Percentiles rank a stretch among this genome's conserved stretches.
Evolutionary conservation across 2,888 invertebrate species (phyloP).

Genomic region (Drosophila sordidula): DNA sequence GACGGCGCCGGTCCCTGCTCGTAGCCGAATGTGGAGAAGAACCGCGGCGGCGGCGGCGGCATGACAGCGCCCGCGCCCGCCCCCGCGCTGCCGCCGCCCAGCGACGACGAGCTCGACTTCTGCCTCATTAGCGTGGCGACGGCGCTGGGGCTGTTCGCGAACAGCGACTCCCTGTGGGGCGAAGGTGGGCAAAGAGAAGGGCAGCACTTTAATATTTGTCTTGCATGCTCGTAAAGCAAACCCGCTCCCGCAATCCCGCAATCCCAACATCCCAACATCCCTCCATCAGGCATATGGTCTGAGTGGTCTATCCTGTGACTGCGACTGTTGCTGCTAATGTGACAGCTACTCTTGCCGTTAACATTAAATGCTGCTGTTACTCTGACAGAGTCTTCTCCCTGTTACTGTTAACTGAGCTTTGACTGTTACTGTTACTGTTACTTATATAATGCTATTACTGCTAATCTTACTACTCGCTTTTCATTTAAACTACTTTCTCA

Average conservation of each 20-base stretch:
- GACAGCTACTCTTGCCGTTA: background rate
- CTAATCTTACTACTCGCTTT: background rate
- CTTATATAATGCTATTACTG: background rate
- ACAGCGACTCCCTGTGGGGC: slow-evolving; percentile 83
- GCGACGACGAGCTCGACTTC: slow-evolving; percentile 83
- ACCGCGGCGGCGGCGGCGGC: slow-evolving; percentile 76
- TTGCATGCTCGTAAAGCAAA: slow-evolving; percentile 41
- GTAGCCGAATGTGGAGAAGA: slow-evolving; percentile 85
- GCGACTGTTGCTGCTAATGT: background rate
- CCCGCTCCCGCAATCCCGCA: slow-evolving; percentile 7
- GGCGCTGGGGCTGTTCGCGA: slow-evolving; percentile 73
- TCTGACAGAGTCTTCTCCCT: too few relatives aligned
- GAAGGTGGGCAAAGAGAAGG: slow-evolving; percentile 31
- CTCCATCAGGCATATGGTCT: slow-evolving; percentile 10
- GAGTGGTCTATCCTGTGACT: background rate
- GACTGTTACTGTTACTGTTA: background rate
- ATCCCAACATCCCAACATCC: background rate
- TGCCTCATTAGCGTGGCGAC: slow-evolving; percentile 78
- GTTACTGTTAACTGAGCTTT: background rate
- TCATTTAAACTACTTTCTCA: too few relatives aligned
- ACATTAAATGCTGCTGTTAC: background rate
- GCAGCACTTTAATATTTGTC: slow-evolving; percentile 64
- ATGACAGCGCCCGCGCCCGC: slow-evolving; percentile 54
- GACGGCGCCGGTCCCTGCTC: slow-evolving; percentile 69
- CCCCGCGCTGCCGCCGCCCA: slow-evolving; percentile 69